A percentile compares a stretch with the other conserved stretches of the same genome.
Conservation (phyloP, 2,113 vertebrate species). For the Cololabis saira region DNA sequence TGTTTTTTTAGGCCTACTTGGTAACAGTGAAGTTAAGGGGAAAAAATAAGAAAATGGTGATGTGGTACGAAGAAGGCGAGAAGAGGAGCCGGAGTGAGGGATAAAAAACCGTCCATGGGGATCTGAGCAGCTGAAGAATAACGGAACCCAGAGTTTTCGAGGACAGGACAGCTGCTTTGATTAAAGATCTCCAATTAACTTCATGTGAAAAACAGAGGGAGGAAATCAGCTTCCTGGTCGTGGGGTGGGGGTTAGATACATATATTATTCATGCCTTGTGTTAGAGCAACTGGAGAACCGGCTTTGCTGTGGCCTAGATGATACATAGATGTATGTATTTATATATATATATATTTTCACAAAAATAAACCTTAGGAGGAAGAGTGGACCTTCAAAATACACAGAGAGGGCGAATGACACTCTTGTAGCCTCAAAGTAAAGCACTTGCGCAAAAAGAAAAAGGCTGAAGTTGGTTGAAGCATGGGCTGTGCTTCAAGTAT, state of each 20-base stretch:
- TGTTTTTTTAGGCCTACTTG: slow-evolving; percentile 64
- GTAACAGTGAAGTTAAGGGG: slow-evolving; percentile 72
- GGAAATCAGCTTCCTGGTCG: slow-evolving; percentile 81
- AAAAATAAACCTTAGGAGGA: slow-evolving; percentile 49
- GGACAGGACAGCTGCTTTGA: slow-evolving; percentile 61
- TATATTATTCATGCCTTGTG: slow-evolving; percentile 78
- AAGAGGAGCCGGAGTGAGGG: slow-evolving; percentile 64
- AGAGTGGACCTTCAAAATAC: slow-evolving; percentile 63
- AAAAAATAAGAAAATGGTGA: slow-evolving; percentile 69
- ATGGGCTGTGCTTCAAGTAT: slow-evolving; percentile 99
- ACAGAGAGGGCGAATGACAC: slow-evolving; percentile 63
- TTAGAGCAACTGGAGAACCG: slow-evolving; percentile 63
- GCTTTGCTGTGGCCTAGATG: slow-evolving; percentile 76
- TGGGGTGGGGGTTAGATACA: slow-evolving; percentile 49
- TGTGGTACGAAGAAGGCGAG: slow-evolving; percentile 76
- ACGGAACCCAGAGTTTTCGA: slow-evolving; percentile 67
- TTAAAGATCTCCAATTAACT: slow-evolving; percentile 72
- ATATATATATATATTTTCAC: slow-evolving; percentile 35
- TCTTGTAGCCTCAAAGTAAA: slow-evolving; percentile 70
- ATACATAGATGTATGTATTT: slow-evolving; percentile 56
- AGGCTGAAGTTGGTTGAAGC: slow-evolving; percentile 83
- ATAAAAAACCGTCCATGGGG: slow-evolving; percentile 49
- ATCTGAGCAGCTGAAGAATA: slow-evolving; percentile 62
- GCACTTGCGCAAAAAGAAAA: slow-evolving; percentile 71
- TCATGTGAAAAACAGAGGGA: slow-evolving; percentile 76